Base-by-base conservation (phyloP, 2,113 vertebrate genomes). In the Trochalopteron elliotii region DNA sequence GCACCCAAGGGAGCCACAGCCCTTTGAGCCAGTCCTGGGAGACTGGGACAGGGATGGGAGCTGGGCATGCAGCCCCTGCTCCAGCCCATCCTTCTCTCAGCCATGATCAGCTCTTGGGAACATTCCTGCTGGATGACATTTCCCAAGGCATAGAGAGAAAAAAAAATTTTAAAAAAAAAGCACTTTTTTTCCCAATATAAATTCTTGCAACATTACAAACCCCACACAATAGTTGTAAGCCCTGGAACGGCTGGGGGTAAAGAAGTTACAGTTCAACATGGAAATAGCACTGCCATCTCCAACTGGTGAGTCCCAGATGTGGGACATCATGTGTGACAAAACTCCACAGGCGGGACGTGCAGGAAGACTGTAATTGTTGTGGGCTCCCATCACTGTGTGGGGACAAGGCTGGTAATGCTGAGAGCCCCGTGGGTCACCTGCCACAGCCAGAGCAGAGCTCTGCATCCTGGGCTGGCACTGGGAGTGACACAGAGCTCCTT, bases 151-250 rank as follows among this genome's bases (percentile, higher is more conserved):
- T 49, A 82, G 94, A 94, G 83, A n/a, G 59, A 77, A 45, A 69
- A 87, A 77, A 78, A 77, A 79, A 53, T 23, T 47, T 17, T 17
- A 69, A 71, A 49, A 49, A 40, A 70, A 75, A 86, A 3, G 42
- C 72, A 72, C 78, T 95, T 91, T 93, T 93, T 94, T 87, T 88
- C 93, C 91, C 89, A 95, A 61, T 91, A 96, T 94, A 94, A 96
- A 95, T 93, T 94, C 93, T 97, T 96, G 95, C 96, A 96, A 95
- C 96, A 97, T 93, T 93, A 87, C 92, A 93, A 91, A 47, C 24
- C n/a, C 92, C 88, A 91, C 81, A 95, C 94, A 96, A 96, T 96
- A 94, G 95, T 90, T 97, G 89, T 93, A 90, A 96, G 87, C 81
- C 91, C 94, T 91, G 95, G 72, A 91, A 93, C 22, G 42, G 94